Conservation (phyloP, 2,113 vertebrate species). For the Seriola rivoliana region DNA sequence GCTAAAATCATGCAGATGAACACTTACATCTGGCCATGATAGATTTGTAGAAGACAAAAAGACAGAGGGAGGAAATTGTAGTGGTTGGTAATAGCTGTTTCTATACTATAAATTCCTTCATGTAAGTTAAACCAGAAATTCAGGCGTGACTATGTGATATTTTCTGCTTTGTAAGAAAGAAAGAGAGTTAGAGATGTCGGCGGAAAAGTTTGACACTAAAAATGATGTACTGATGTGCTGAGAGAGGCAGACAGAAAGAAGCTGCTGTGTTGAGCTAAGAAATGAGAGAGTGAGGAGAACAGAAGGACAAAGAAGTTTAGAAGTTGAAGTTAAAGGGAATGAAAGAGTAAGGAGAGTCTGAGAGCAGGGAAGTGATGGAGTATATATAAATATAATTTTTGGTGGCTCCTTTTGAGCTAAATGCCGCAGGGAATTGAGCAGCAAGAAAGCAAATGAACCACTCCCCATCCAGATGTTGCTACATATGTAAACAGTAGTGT, state of each 20-base stretch:
- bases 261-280: conserved; percentile 28
- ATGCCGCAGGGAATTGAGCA: conserved; percentile 43
- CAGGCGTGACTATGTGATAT: conserved; percentile 7
- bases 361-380: conserved; percentile 12
- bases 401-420: conserved; percentile 46
- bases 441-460: conserved; percentile 61
- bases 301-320: conserved; percentile 20
- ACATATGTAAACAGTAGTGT: conserved; percentile 56
- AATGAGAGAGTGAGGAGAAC: conserved; percentile 8
- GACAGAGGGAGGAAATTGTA: background rate
- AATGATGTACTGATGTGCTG: background rate
- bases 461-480: conserved; percentile 70
- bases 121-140: conserved; percentile 13
- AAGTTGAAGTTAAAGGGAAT: conserved; percentile 34
- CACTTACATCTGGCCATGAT: background rate
- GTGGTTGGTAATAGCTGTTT: background rate
- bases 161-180: conserved; percentile 20
- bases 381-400: conserved; percentile 34
- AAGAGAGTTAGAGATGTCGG: conserved; percentile 6
- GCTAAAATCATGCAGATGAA: background rate
- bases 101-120: background rate
- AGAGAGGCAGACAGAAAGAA: conserved; percentile 25
- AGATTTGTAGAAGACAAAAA: background rate
- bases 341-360: conserved; percentile 10
- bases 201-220: conserved; percentile 20